phyloP scores from a whole-genome alignment of 2,888 invertebrate species.

The Sarcophaga caerulescens region DNA sequence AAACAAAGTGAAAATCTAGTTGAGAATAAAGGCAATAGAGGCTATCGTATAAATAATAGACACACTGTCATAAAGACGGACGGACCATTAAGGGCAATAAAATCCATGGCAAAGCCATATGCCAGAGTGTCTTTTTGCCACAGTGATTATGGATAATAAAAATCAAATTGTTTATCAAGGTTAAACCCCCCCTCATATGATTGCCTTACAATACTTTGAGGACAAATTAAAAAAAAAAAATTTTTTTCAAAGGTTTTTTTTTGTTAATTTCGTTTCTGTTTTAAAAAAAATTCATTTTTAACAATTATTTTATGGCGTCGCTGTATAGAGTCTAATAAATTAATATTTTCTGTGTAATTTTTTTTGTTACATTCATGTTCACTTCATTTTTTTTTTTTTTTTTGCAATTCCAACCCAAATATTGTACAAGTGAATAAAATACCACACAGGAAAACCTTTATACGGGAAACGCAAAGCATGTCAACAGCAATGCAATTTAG shows the following conservation, averaged over 20 bases:
- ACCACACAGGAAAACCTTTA: conserved; percentile 36
- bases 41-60: neutral
- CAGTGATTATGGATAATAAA: neutral
- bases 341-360: neutral
- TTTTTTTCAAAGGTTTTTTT: neutral
- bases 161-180: neutral
- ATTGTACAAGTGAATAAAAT: conserved; percentile 47
- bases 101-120: neutral
- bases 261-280: neutral
- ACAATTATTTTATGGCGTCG: neutral
- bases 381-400: neutral
- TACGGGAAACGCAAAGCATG: conserved; percentile 38
- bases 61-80: neutral
- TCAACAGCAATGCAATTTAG: conserved; percentile 60
- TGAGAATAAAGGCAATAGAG: neutral
- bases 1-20: conserved; percentile 12
- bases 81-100: conserved; percentile 24
- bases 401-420: conserved; percentile 61
- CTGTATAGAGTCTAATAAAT: neutral
- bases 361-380: conserved; percentile 42
- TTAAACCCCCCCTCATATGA: neutral
- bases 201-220: too few relatives aligned
- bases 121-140: neutral
- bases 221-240: too few relatives aligned
- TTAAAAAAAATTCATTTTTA: too few relatives aligned